Evolutionary conservation across 2,888 invertebrate genomes (phyloP), one percentile per base, ranked within the genome.

Genomic region (Leucoptera coffeella): DNA sequence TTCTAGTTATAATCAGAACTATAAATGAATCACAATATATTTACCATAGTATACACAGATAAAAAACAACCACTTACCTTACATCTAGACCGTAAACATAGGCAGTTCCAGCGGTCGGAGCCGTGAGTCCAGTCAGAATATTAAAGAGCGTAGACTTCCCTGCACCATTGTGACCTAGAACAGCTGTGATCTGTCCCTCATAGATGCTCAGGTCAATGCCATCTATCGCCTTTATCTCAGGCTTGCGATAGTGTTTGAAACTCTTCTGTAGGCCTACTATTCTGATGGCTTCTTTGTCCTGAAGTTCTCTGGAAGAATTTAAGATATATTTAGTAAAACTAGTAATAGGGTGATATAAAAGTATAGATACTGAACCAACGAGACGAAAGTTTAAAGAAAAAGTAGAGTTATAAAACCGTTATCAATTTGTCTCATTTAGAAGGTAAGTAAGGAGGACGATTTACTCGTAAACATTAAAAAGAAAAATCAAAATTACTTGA

Each of bases 91-190:
- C 85, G 42, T 83, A 85, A 13, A 86, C 78, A 37, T 80, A 78
- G 0, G 84, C 84, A 0, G 82, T 82, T 1, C 85, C 85, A 32
- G 78, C 73, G 0, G 82, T 78, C 1, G 86, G 85, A 2, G 81
- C 62, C 0, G 85, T 83, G n/a, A 85, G 48, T 1, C 91, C 90
- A 3, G 88, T 87, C 11, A 91, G 55, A 36, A 91, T 88, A 40
- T 89, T 89, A 47, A 91, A 84, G 6, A 89, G 61, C 0, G 89
- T 89, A 1, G 88, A 88, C 54, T 91, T 90, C 4, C 90, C 90
- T 19, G 90, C 89, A 1, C 89, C 89, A 43, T 90, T 90, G 41
- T 89, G 89, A 0, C 89, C 90, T 31, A 90, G 57, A 12, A 90
- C 81, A 0, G 88, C 88, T 0, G 89, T 90, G 32, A 90, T 89